Base-by-base conservation (phyloP, 2,113 vertebrate genomes). In the Eclectus roratus region DNA sequence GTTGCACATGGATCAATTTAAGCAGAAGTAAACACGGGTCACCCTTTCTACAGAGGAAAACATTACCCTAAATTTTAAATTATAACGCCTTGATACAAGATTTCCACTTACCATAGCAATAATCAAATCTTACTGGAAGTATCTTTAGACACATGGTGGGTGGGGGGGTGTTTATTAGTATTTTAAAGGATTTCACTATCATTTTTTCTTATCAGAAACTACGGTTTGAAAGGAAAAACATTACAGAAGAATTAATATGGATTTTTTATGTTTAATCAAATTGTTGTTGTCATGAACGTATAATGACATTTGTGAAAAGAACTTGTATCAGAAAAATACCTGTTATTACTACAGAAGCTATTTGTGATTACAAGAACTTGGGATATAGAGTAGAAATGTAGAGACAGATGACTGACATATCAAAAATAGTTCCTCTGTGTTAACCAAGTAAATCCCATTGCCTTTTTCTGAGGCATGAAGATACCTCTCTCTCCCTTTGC, bases 371-470 rank as follows among this genome's bases (percentile, higher is more conserved):
- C 17, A 65, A 52, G 87, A 65, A 65, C 44, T 55, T 65, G 23
- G 19, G 35, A 64, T 61, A 76, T 5, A 9, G 24, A 82, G 11
- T 5, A 85, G 43, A 87, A 87, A 93, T 19, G 9, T 3, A 87
- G 39, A 66, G 24, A 77, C 1, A 71, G 35, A 64, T 43, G n/a
- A 91, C 28, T 52, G 39, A 56, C 52, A 71, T 37, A 60, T 35
- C 74, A 93, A 88, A 94, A 89, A 93, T 56, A 94, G 70, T 20
- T 72, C 31, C 39, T 69, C 47, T 79, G 10, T 16, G 39, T 25
- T 52, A 79, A 76, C 35, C 20, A 83, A 41, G n/a, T 66, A 83
- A 86, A 80, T 33, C n/a, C 35, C n/a, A 82, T 17, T 2, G 13
- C 39, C 61, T 33, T 93, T 64, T 91, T 24, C 84, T 50, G 35